Conservation (phyloP, 2,797 vertebrate species). For the Naso thynnoides region DNA sequence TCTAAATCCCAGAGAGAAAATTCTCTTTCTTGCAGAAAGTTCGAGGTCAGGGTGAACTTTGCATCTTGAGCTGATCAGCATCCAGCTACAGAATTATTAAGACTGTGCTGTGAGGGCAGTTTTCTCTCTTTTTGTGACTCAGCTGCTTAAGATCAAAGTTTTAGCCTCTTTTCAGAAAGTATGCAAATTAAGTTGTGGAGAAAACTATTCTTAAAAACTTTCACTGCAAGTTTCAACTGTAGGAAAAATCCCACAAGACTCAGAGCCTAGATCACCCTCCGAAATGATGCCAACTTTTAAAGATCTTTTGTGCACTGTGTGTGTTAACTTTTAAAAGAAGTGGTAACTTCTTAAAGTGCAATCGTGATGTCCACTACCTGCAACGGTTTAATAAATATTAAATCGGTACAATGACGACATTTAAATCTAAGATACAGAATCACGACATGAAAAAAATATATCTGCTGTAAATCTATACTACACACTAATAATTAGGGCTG, state of each 20-base stretch:
- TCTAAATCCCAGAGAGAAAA: slow-evolving; percentile 7
- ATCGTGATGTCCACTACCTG: too few species aligned
- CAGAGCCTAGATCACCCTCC: background rate
- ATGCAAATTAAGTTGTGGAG: slow-evolving; percentile 12
- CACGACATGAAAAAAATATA: too few species aligned
- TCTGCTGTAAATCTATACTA: too few species aligned
- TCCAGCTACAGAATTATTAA: slow-evolving; percentile 13
- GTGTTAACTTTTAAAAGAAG: too few species aligned
- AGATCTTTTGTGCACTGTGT: background rate
- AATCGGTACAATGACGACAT: too few species aligned
- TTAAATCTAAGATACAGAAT: too few species aligned
- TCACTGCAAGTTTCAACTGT: too few species aligned
- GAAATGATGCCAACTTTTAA: background rate
- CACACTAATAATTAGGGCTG: too few species aligned
- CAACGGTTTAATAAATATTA: too few species aligned
- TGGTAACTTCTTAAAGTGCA: too few species aligned
- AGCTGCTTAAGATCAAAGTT: slow-evolving; percentile 14
- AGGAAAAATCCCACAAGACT: background rate
- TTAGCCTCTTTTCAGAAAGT: slow-evolving; percentile 11
- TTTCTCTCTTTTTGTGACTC: slow-evolving; percentile 32
- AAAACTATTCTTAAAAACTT: background rate
- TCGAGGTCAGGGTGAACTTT: slow-evolving; percentile 17
- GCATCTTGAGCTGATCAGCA: slow-evolving; percentile 11
- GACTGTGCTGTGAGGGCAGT: slow-evolving; percentile 12
- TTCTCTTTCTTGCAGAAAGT: slow-evolving; percentile 6